Conservation (phyloP, 2,888 invertebrate species). For the Parnassius mnemosyne region DNA sequence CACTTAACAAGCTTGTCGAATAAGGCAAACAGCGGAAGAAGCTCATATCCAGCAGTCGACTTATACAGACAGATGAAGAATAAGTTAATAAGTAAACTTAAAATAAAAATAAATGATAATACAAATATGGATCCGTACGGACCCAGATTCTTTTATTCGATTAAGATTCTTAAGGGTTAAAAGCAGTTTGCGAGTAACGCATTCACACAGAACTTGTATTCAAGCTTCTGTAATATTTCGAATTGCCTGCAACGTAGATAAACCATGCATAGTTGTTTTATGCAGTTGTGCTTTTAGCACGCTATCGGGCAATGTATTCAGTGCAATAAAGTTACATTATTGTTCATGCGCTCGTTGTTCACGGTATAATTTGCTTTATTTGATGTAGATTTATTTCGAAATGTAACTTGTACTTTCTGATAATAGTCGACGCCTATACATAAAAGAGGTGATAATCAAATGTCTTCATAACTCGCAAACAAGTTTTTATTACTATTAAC, state of each 20-base stretch:
- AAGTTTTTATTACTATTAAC: no score
- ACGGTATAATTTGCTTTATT: background rate
- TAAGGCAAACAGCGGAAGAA: no score
- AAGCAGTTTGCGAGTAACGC: background rate
- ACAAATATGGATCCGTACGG: no score
- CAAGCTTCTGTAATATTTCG: background rate
- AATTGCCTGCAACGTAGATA: background rate
- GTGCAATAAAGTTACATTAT: conserved; percentile 13
- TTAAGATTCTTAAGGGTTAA: no score
- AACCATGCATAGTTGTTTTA: background rate
- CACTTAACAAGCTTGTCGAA: no score
- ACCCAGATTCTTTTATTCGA: no score
- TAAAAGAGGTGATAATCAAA: background rate
- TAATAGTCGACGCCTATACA: background rate
- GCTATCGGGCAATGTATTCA: conserved; percentile 11
- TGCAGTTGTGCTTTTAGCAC: background rate
- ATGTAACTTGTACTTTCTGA: background rate
- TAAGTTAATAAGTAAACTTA: no score
- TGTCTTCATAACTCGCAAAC: no score
- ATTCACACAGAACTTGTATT: background rate
- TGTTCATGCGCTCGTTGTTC: conserved; percentile 4
- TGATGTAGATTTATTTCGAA: background rate
- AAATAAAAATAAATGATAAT: no score
- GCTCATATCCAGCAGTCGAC: no score
- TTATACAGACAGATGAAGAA: no score